Conservation (phyloP, 2,797 vertebrate species). For the Hapalemur alaotrensis region DNA sequence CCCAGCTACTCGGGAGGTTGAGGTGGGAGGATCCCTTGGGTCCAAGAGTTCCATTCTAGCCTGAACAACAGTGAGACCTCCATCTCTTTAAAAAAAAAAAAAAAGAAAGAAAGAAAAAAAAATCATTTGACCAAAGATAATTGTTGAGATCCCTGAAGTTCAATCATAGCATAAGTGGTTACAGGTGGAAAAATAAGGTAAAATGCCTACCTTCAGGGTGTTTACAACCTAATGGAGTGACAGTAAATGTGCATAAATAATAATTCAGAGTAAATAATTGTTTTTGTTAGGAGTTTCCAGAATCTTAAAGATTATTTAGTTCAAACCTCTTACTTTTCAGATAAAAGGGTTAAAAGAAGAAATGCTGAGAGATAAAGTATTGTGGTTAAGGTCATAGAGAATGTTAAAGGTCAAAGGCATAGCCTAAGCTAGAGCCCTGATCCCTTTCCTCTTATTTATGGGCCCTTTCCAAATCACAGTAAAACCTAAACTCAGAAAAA, state of each 20-base stretch:
- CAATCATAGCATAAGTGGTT: not conserved
- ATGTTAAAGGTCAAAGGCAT: not conserved
- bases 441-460: not conserved
- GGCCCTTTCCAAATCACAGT: not conserved
- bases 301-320: not conserved
- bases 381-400: not conserved
- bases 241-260: not conserved
- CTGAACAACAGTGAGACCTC: not conserved
- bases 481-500: not conserved
- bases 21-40: not conserved
- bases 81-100: no score
- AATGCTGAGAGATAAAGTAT: not conserved
- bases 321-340: not conserved
- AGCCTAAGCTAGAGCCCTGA: not conserved
- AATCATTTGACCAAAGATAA: not conserved
- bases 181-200: not conserved
- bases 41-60: not conserved
- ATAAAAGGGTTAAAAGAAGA: not conserved
- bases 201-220: not conserved
- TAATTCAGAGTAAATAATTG: not conserved
- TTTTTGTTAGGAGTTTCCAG: not conserved
- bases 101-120: not conserved
- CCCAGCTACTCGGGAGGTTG: not conserved
- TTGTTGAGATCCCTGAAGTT: not conserved
- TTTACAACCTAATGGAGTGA: not conserved